Evolutionary conservation across 1,140 invertebrate genomes (phyloP).

Genomic region (Drosophila ercepeae): DNA sequence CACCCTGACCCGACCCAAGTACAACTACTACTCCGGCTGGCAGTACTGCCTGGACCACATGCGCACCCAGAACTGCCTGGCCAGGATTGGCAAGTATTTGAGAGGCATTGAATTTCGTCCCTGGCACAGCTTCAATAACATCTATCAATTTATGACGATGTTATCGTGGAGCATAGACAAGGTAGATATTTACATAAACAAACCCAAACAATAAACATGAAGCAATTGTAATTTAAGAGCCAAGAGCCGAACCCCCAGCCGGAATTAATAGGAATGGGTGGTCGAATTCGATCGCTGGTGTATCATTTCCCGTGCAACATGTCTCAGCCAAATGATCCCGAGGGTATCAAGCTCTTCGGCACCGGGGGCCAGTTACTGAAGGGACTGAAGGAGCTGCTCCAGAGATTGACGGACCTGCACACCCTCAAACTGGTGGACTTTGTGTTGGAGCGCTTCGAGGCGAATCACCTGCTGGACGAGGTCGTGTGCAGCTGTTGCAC

Average conservation of each 20-base stretch:
- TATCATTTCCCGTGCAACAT: conserved; percentile 93
- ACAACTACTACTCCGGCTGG: conserved; percentile 93
- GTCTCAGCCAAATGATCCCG: conserved; percentile 87
- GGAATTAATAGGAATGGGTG: conserved; percentile 85
- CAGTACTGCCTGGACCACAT: conserved; percentile 91
- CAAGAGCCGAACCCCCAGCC: conserved; percentile 52
- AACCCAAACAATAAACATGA: neutral
- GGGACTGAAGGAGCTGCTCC: conserved; percentile 89
- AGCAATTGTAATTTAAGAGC: conserved; percentile 32
- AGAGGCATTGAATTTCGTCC: conserved; percentile 89
- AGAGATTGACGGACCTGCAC: conserved; percentile 87
- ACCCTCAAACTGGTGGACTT: conserved; percentile 90
- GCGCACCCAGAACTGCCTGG: conserved; percentile 89
- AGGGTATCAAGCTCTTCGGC: conserved; percentile 88
- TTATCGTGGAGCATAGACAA: conserved; percentile 89
- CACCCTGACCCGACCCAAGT: conserved; percentile 90
- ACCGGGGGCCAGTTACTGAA: conserved; percentile 90
- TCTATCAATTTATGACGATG: conserved; percentile 94
- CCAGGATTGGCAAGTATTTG: conserved; percentile 88
- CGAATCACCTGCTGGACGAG: conserved; percentile 90
- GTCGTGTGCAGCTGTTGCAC: conserved; percentile 88
- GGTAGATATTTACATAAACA: conserved; percentile 14
- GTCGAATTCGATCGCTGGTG: conserved; percentile 87
- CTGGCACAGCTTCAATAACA: conserved; percentile 92
- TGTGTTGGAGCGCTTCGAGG: conserved; percentile 89